These are phyloP conservation scores for Dryas iulia DNA, from an alignment of 1,140 invertebrate species.

Conservation along the genomic window DNA sequence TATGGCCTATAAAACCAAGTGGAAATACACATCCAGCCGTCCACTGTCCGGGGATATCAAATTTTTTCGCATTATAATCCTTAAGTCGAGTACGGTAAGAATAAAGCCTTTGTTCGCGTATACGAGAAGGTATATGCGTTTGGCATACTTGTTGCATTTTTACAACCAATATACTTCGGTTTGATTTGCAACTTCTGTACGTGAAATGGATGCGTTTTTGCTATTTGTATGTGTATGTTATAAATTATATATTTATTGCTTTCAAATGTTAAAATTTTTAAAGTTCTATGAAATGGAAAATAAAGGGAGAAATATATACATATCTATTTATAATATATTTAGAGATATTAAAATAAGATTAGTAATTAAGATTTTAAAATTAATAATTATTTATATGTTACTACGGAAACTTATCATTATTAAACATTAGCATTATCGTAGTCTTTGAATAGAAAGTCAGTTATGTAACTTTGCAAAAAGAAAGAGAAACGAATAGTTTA, in stretches of 20 bases:
- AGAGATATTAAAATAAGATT: no score
- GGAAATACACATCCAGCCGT: slow-evolving; percentile 61
- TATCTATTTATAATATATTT: no score
- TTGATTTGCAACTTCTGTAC: slow-evolving; percentile 74
- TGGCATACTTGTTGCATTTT: slow-evolving; percentile 77
- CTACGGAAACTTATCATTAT: no score
- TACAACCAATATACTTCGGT: slow-evolving; percentile 76
- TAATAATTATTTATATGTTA: no score
- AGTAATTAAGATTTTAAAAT: no score
- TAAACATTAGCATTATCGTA: no score
- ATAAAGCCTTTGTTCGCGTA: not conserved
- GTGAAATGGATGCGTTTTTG: slow-evolving; percentile 52
- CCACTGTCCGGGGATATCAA: slow-evolving; percentile 18
- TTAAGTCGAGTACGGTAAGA: slow-evolving; percentile 16
- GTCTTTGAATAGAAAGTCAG: no score
- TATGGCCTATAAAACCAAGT: slow-evolving; percentile 75
- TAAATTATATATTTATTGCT: not conserved
- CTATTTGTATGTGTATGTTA: slow-evolving; percentile 24
- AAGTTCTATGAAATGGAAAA: not conserved
- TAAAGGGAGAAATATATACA: not conserved
- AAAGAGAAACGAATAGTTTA: no score
- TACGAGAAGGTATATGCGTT: slow-evolving; percentile 40
- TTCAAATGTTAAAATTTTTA: not conserved
- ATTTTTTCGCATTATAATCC: slow-evolving; percentile 26
- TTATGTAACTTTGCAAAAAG: no score